Evolutionary conservation across 2,888 invertebrate species (phyloP).

Genomic region (Gastracanthus pulcherrimus): DNA sequence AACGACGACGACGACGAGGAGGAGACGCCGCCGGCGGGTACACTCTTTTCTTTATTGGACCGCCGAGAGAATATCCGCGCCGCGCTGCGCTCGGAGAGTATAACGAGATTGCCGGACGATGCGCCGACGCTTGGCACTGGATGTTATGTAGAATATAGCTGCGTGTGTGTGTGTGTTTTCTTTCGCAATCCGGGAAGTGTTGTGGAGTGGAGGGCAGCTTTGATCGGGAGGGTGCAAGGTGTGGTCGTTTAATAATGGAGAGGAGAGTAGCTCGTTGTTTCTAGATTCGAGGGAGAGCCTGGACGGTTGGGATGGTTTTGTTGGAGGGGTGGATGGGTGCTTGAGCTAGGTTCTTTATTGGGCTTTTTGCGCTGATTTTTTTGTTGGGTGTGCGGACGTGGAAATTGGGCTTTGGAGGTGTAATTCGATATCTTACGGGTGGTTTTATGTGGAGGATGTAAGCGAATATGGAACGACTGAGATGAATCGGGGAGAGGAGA

Average conservation of each 20-base stretch:
- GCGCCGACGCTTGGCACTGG: background rate
- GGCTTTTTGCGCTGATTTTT: background rate
- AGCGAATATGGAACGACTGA: too few relatives aligned
- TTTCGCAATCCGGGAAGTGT: background rate
- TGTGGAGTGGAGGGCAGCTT: background rate
- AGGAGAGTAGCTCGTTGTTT: conserved; percentile 26
- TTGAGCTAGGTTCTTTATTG: background rate
- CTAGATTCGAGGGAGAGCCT: background rate
- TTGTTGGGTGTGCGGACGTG: background rate
- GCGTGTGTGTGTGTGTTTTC: conserved; percentile 11
- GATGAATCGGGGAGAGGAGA: too few relatives aligned
- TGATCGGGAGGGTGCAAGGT: background rate
- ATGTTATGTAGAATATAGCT: too few relatives aligned
- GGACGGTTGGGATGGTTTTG: too few relatives aligned
- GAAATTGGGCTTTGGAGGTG: too few relatives aligned
- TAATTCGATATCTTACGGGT: background rate
- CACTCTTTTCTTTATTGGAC: conserved; percentile 76
- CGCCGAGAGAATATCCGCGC: conserved; percentile 68
- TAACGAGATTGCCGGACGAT: conserved; percentile 63
- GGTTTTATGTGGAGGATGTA: too few relatives aligned
- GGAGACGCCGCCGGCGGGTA: too few relatives aligned
- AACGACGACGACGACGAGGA: conserved; percentile 71
- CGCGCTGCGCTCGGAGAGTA: conserved; percentile 60
- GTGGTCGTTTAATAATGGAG: conserved; percentile 47
- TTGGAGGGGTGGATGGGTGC: background rate